Conservation (phyloP, 2,113 vertebrate species). For the Rhizomys pruinosus region DNA sequence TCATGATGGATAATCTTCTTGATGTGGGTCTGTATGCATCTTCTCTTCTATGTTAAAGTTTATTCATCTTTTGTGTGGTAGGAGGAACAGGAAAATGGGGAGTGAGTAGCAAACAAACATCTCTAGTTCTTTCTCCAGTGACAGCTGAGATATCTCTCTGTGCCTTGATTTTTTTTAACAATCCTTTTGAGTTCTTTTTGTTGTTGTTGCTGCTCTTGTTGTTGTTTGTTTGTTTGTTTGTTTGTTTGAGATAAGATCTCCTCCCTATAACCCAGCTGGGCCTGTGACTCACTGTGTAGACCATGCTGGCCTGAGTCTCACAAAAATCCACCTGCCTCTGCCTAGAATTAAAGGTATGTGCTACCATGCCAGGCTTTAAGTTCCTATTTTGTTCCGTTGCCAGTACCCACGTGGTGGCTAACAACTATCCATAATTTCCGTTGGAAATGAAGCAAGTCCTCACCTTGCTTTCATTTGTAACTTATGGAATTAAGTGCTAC, state of each 20-base stretch:
- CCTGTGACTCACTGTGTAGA: too few relatives aligned
- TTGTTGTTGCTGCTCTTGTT: too few relatives aligned
- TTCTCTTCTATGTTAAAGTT: not conserved
- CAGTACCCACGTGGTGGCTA: too few relatives aligned
- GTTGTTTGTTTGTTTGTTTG: too few relatives aligned
- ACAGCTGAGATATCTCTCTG: not conserved
- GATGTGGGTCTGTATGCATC: too few relatives aligned
- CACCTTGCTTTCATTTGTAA: not conserved
- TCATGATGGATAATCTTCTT: too few relatives aligned
- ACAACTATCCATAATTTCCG: too few relatives aligned
- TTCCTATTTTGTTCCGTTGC: conserved; percentile 26
- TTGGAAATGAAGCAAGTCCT: not conserved
- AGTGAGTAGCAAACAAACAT: not conserved
- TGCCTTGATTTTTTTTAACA: not conserved
- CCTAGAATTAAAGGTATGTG: too few relatives aligned
- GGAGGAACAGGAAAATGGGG: not conserved
- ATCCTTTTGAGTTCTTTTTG: not conserved
- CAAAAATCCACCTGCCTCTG: too few relatives aligned
- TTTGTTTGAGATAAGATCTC: too few relatives aligned
- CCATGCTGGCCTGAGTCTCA: too few relatives aligned
- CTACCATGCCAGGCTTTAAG: not conserved
- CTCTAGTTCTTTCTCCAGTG: not conserved
- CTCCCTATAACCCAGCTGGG: too few relatives aligned
- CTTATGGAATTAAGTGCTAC: not conserved
- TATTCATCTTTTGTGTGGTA: not conserved